Base-by-base conservation (phyloP, 64 coral and sea anemone genomes). In the Stichodactyla mertensii region DNA sequence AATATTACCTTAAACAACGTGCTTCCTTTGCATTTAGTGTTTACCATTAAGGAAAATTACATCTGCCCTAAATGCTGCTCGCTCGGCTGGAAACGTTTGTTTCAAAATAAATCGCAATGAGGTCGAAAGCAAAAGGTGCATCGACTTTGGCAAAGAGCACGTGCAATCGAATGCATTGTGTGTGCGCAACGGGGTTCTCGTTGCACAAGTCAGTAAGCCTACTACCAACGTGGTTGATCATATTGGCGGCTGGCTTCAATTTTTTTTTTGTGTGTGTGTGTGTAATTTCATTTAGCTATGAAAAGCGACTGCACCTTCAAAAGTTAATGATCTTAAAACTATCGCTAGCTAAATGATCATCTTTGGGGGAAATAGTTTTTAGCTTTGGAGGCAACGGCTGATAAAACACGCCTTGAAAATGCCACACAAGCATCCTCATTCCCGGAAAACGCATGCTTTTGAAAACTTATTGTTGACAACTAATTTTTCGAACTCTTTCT, bases 91-190 rank as follows among this genome's bases (percentile, higher is more conserved):
- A 81, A 52, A 81, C 55, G 53, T 18, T 55, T 31, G 11, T 74
- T 74, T 52, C 6, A 19, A 81, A 81, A 53, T 81, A 81, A 81
- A 6, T 81, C 51, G 36, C 78, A 81, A 81, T 81, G 78, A 81
- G 78, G 78, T 81, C 14, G 78, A 52, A 81, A 81, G 78, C 78
- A 81, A 81, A 81, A 81, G 78, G 78, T 81, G 78, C 78, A 81
- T 81, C 78, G 15, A 81, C 45, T 81, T 53, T 55, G 26, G 78
- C 78, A 81, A 19, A 54, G 78, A 81, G 51, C 78, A 81, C 78
- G 78, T 81, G 78, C 78, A 81, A 81, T 81, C 14, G 16, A 22
- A 22, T 7, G 51, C 15, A 81, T 81, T 81, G 78, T 81, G 16
- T 55, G 36, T 7, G 16, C 78, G 16, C 78, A 53, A 22, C 78